Evolutionary conservation across 2,888 invertebrate species (phyloP).

Genomic region (Pandemis heparana): DNA sequence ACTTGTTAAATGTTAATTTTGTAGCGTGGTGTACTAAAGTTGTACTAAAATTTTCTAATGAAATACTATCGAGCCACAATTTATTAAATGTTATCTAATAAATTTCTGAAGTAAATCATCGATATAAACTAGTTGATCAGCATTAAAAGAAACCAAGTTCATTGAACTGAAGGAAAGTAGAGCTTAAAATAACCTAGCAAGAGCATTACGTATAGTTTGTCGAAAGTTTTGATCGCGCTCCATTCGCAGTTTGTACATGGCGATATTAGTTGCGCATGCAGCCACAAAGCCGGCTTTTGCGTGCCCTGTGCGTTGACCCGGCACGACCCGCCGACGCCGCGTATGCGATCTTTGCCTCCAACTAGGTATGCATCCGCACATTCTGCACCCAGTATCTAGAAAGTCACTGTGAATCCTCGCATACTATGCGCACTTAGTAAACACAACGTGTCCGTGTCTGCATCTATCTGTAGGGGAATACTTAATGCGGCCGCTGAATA

Average conservation of each 20-base stretch:
- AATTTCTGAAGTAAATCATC: neutral
- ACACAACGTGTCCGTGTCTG: conserved; percentile 34
- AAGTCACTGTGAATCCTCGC: conserved; percentile 28
- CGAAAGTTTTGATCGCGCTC: conserved; percentile 28
- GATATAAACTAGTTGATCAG: neutral
- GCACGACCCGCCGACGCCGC: conserved; percentile 51
- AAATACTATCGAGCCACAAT: no score
- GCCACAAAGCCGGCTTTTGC: conserved; percentile 50
- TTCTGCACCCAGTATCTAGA: conserved; percentile 39
- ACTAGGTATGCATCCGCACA: conserved; percentile 41
- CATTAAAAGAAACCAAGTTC: neutral
- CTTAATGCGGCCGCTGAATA: conserved; percentile 39
- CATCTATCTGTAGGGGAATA: conserved; percentile 40
- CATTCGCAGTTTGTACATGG: conserved; percentile 19
- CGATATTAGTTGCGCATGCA: conserved; percentile 33
- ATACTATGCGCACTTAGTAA: conserved; percentile 38
- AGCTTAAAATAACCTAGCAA: neutral
- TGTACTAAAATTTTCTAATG: no score
- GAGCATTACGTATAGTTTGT: conserved; percentile 16
- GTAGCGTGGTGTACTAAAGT: neutral
- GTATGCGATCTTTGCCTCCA: conserved; percentile 65
- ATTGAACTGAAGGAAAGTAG: conserved; percentile 1
- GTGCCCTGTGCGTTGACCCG: conserved; percentile 69
- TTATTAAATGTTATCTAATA: neutral
- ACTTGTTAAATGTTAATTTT: neutral